Base-by-base conservation (phyloP, 2,113 vertebrate genomes). In the Odocoileus hemionus region DNA sequence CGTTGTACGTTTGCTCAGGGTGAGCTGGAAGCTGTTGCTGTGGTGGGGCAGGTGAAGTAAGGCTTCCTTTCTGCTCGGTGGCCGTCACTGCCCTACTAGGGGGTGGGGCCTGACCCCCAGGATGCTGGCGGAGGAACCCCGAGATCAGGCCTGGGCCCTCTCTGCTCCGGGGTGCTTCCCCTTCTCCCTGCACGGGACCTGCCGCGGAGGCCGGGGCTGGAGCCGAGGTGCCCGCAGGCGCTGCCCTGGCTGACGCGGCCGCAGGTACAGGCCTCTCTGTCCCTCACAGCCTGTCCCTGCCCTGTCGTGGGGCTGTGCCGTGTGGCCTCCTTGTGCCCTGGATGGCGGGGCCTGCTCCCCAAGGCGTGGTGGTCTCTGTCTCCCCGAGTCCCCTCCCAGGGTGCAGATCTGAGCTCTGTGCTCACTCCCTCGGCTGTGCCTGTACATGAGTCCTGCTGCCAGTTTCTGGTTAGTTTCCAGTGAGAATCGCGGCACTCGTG, bases 151-250 rank as follows among this genome's bases (percentile, higher is more conserved):
- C 11, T 54, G 33, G 19, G 33, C 33, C 33, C 30, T 21, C 19
- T 83, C 50, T n/a, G 33, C 33, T 25, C 19, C 2, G 6, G 33
- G 7, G 19, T 15, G 33, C 50, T 54, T 36, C 33, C 79, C 19
- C 50, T 54, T 54, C 19, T 83, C 12, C 50, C 19, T 83, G 5
- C 33, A 15, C 0, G 0, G 50, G 19, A 36, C 50, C 30, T 0
- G 0, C 19, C 0, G 3, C 19, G 6, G 30, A 23, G 17, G 30
- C 47, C 1, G 6, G 50, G 50, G 30, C 30, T n/a, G 79, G 19
- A 23, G 50, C 47, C 0, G 0, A 3, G 7, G 19, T 4, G 33
- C 50, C 30, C 0, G 19, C 33, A 4, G 19, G 26, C 3, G 0
- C 21, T 25, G 25, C 33, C 79, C 79, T 0, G 6, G 30, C 28